Evolutionary conservation across 2,888 invertebrate species (phyloP).

Genomic region (Lycocerus yunnanus): DNA sequence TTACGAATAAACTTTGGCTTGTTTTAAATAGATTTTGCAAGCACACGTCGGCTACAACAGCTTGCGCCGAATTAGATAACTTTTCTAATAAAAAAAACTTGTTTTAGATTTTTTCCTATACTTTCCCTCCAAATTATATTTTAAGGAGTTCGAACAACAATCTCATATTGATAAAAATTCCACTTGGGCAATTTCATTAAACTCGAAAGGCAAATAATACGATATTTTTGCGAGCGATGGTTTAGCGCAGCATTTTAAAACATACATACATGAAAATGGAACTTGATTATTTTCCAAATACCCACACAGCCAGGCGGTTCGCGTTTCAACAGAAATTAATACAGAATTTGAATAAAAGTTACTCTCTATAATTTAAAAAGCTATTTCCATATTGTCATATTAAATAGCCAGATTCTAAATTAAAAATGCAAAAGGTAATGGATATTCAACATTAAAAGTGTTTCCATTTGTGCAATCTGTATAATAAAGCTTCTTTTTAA

Average conservation of each 20-base stretch:
- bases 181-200: neutral
- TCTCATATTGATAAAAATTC: neutral
- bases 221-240: neutral
- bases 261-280: neutral
- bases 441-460: neutral
- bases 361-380: neutral
- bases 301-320: neutral
- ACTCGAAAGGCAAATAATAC: neutral
- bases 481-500: neutral
- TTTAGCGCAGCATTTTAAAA: neutral
- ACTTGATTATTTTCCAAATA: neutral
- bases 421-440: neutral
- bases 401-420: neutral
- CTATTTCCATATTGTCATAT: neutral
- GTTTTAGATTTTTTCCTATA: slow-evolving; percentile 18
- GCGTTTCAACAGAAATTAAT: neutral
- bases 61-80: slow-evolving; percentile 22
- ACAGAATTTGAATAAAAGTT: neutral
- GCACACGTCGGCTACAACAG: slow-evolving; percentile 14
- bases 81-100: slow-evolving; percentile 22
- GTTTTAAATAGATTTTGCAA: slow-evolving; percentile 11
- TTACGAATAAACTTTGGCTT: slow-evolving; percentile 20
- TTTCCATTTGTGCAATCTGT: neutral
- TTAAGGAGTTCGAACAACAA: neutral
- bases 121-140: slow-evolving; percentile 10